phyloP scores from a whole-genome alignment of 1,140 invertebrate species.

The Onthophagus taurus region DNA sequence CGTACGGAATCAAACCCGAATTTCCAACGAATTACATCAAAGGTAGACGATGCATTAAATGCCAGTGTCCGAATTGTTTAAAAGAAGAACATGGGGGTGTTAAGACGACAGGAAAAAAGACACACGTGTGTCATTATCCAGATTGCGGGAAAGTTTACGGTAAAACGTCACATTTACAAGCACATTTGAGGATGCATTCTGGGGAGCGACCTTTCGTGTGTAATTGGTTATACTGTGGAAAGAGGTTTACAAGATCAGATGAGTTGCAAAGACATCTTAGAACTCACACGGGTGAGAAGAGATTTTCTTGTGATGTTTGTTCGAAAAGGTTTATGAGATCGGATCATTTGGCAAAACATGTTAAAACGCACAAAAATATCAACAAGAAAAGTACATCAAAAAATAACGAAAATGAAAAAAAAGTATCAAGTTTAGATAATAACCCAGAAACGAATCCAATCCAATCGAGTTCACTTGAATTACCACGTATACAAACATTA shows the following conservation, averaged over 20 bases:
- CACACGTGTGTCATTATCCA: constrained; percentile 83
- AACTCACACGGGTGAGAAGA: constrained; percentile 76
- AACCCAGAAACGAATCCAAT: constrained; percentile 9
- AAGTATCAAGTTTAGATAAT: not conserved
- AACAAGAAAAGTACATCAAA: constrained; percentile 26
- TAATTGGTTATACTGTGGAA: constrained; percentile 73
- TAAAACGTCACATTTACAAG: constrained; percentile 84
- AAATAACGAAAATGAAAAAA: constrained; percentile 3
- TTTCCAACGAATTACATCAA: constrained; percentile 26
- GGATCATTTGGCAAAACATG: constrained; percentile 77
- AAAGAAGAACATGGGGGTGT: constrained; percentile 54
- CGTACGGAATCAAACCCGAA: constrained; percentile 26
- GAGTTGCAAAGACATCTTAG: constrained; percentile 74
- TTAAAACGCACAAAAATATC: constrained; percentile 63
- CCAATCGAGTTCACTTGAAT: constrained; percentile 4
- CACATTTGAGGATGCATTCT: constrained; percentile 76
- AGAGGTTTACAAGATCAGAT: constrained; percentile 81
- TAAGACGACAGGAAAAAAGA: constrained; percentile 53
- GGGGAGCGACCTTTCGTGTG: constrained; percentile 70
- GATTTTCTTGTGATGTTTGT: constrained; percentile 65
- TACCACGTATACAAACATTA: constrained; percentile 9
- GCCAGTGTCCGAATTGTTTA: constrained; percentile 63
- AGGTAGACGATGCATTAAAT: constrained; percentile 38
- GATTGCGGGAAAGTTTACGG: constrained; percentile 89
- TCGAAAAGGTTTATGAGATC: constrained; percentile 73